phyloP scores from a whole-genome alignment of 2,888 invertebrate species.

The Andrena camellia region DNA sequence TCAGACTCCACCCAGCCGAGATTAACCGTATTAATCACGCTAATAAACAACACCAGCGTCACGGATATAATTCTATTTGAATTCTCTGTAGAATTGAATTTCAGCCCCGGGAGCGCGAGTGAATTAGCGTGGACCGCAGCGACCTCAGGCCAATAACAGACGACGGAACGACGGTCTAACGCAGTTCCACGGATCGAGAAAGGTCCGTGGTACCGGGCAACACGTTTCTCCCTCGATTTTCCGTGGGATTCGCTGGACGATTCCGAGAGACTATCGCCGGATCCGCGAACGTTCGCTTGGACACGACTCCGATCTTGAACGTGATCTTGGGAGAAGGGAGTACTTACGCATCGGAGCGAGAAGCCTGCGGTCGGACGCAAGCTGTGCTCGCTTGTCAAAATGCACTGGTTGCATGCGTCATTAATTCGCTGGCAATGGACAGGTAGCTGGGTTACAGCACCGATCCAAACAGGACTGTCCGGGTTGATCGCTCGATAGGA shows the following conservation, averaged over 20 bases:
- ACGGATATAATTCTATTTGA: constrained; percentile 2
- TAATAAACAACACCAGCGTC: constrained; percentile 4
- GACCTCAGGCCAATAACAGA: background rate
- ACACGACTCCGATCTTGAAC: constrained; percentile 49
- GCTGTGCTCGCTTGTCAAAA: constrained; percentile 19
- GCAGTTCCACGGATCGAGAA: background rate
- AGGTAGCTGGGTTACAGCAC: constrained; percentile 19
- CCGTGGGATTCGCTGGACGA: background rate
- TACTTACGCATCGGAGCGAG: constrained; percentile 1
- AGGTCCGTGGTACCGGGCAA: background rate
- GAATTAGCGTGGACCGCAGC: constrained; percentile 9
- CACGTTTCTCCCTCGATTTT: background rate
- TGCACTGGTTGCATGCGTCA: constrained; percentile 39
- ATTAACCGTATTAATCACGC: background rate
- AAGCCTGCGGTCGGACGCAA: constrained; percentile 10
- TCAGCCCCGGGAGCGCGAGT: background rate
- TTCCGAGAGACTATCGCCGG: background rate
- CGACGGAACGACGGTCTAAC: background rate
- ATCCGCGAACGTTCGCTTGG: constrained; percentile 15
- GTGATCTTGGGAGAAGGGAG: constrained; percentile 36
- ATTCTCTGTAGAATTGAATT: constrained; percentile 1
- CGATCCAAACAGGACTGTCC: constrained; percentile 12
- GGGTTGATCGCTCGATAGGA: constrained; percentile 11
- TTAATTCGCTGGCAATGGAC: constrained; percentile 56
- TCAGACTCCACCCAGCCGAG: background rate